These are phyloP conservation scores for Lepidurus couesii DNA, from an alignment of 1,140 invertebrate species.

Conservation along the genomic window DNA sequence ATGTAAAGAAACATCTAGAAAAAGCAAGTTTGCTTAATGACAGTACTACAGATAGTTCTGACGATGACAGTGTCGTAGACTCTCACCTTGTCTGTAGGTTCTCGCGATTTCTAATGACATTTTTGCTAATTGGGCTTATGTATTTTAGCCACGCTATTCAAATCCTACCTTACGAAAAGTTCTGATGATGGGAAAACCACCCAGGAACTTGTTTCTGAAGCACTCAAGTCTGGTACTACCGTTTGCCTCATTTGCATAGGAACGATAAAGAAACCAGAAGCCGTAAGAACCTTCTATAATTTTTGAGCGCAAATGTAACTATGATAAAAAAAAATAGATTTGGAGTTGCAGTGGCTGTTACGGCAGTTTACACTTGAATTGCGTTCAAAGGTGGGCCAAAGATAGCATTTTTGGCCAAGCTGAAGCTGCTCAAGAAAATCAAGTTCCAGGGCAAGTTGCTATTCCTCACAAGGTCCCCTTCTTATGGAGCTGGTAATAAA, in stretches of 20 bases:
- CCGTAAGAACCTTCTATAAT: conserved; percentile 50
- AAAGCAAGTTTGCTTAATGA: conserved; percentile 38
- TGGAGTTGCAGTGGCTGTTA: conserved; percentile 78
- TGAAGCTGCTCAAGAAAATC: conserved; percentile 49
- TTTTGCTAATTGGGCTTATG: conserved; percentile 42
- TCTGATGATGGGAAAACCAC: conserved; percentile 52
- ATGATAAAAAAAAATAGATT: conserved; percentile 48
- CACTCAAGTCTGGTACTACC: conserved; percentile 66
- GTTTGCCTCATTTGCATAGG: conserved; percentile 90
- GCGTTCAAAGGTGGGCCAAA: conserved; percentile 87
- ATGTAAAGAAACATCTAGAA: conserved; percentile 54
- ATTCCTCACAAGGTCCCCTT: conserved; percentile 39
- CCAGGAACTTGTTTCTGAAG: conserved; percentile 64
- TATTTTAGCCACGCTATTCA: conserved; percentile 44
- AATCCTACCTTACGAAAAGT: conserved; percentile 43
- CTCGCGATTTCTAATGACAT: conserved; percentile 38
- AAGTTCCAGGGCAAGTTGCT: conserved; percentile 39
- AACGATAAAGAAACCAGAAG: conserved; percentile 70
- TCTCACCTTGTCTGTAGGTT: conserved; percentile 40
- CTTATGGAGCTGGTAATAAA: conserved; percentile 50
- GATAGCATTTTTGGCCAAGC: conserved; percentile 71
- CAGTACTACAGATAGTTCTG: conserved; percentile 44
- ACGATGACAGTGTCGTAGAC: conserved; percentile 44
- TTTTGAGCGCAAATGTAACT: no score
- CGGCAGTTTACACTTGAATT: conserved; percentile 77